Conservation (phyloP, 2,797 vertebrate genomes). For the Amblyopsis hoosieri region DNA sequence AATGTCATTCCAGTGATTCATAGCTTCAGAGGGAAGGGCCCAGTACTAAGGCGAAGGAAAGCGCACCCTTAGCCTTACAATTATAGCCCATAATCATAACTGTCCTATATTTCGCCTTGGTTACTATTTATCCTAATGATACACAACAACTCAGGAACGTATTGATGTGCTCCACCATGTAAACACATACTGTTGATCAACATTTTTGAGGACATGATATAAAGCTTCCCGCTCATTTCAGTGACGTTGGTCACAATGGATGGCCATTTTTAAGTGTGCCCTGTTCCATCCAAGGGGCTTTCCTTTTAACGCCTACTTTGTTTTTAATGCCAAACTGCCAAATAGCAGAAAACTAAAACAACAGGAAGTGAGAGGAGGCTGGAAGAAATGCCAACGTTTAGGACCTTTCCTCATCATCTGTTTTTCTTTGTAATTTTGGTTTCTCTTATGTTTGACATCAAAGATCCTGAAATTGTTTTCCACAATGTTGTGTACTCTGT, state of each 20-base stretch:
- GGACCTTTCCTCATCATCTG: slow-evolving; percentile 71
- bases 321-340: slow-evolving; percentile 60
- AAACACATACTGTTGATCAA: slow-evolving; percentile 50
- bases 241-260: slow-evolving; percentile 52
- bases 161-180: slow-evolving; percentile 45
- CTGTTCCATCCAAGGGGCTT: slow-evolving; percentile 34
- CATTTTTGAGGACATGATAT: slow-evolving; percentile 51
- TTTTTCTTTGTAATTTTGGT: slow-evolving; percentile 80
- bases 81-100: slow-evolving; percentile 70
- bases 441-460: slow-evolving; percentile 82
- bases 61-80: slow-evolving; percentile 62
- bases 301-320: slow-evolving; percentile 62
- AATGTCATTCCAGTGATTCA: slow-evolving; percentile 49
- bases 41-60: slow-evolving; percentile 50
- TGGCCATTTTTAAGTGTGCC: slow-evolving; percentile 50
- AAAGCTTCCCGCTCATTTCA: slow-evolving; percentile 48
- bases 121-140: slow-evolving; percentile 56
- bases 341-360: slow-evolving; percentile 73
- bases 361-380: slow-evolving; percentile 65
- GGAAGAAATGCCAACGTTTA: slow-evolving; percentile 65
- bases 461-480: slow-evolving; percentile 80
- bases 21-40: slow-evolving; percentile 48
- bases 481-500: slow-evolving; percentile 81
- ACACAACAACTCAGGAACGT: slow-evolving; percentile 33
- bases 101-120: slow-evolving; percentile 58